These are phyloP conservation scores for Diogma glabrata DNA, from an alignment of 2,888 invertebrate species.

Conservation along the genomic window DNA sequence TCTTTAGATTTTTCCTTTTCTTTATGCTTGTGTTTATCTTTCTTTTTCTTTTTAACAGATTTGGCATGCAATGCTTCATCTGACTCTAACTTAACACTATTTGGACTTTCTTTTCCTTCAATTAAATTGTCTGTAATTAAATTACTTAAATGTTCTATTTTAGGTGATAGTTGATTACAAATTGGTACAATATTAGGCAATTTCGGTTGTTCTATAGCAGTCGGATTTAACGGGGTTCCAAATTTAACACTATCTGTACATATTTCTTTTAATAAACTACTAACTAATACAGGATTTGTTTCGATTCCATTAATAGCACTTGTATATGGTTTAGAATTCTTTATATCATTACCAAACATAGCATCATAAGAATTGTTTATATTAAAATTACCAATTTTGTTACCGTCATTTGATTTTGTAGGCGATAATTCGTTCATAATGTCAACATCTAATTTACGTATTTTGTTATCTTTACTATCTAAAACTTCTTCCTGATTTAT, in stretches of 20 bases:
- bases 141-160: background rate
- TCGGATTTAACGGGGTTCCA: constrained; percentile 17
- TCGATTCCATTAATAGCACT: constrained; percentile 51
- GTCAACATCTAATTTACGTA: constrained; percentile 16
- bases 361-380: constrained; percentile 5
- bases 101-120: no score
- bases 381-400: background rate
- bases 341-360: constrained; percentile 4
- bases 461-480: constrained; percentile 15
- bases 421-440: constrained; percentile 6
- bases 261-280: constrained; percentile 56
- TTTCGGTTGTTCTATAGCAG: constrained; percentile 17
- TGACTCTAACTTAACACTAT: background rate
- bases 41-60: constrained; percentile 52
- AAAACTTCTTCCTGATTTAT: constrained; percentile 13
- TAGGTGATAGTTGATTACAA: background rate
- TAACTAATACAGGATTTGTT: constrained; percentile 58
- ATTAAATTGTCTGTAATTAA: background rate
- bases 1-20: constrained; percentile 66
- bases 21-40: constrained; percentile 69
- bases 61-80: constrained; percentile 19
- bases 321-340: constrained; percentile 10
- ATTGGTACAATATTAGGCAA: constrained; percentile 21
- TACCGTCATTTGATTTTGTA: background rate
- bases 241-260: constrained; percentile 26